Evolutionary conservation across 2,113 vertebrate species (phyloP).

Genomic region (Passer montanus): DNA sequence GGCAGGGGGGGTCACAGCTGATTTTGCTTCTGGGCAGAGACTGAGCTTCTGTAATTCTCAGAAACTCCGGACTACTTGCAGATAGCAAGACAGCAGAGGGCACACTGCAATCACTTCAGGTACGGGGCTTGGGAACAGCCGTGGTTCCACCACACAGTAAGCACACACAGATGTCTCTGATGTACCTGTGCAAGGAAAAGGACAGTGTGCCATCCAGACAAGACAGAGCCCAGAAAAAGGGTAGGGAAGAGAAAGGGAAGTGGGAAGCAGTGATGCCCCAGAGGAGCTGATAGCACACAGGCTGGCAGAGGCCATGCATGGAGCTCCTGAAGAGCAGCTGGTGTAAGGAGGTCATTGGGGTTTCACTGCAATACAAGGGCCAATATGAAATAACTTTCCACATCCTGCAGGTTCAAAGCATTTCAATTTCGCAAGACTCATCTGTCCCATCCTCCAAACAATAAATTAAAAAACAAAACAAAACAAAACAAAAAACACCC

Average conservation of each 20-base stretch:
- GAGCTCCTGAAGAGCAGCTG: background rate
- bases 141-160: background rate
- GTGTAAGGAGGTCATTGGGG: background rate
- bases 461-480: background rate
- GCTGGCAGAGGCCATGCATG: background rate
- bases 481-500: too few species aligned
- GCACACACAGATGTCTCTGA: background rate
- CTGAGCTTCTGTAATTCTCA: background rate
- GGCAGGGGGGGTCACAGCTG: background rate
- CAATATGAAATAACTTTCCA: background rate
- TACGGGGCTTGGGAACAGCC: accelerated
- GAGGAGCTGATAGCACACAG: background rate
- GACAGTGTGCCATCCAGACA: background rate
- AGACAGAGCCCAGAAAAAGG: background rate
- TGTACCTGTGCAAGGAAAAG: background rate
- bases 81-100: conserved; percentile 44
- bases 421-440: background rate
- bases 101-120: conserved; percentile 18
- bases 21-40: background rate
- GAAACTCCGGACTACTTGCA: accelerated
- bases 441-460: background rate
- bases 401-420: background rate
- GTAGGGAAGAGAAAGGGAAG: background rate
- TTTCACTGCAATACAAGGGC: background rate
- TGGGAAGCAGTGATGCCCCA: background rate